Percentiles rank a stretch among this genome's conserved stretches.
phyloP scores from a whole-genome alignment of 2,797 vertebrate genomes.

The Bradypus variegatus region DNA sequence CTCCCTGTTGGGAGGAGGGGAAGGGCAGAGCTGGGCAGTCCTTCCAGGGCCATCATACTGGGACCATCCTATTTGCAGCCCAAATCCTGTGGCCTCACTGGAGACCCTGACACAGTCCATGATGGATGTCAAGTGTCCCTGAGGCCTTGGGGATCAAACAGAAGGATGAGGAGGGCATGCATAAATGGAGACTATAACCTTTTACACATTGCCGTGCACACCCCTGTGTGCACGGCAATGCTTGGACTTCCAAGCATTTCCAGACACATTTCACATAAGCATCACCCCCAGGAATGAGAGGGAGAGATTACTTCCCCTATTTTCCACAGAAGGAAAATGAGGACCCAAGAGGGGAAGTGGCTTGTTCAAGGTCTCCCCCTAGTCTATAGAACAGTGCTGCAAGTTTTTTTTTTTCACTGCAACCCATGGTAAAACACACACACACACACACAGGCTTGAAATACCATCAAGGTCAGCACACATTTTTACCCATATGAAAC shows the following conservation, averaged over 20 bases:
- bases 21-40: neutral
- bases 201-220: no score
- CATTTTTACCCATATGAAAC: neutral
- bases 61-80: neutral
- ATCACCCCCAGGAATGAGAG: neutral
- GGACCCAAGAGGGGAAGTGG: neutral
- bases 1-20: neutral
- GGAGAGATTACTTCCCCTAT: neutral
- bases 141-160: neutral
- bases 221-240: neutral
- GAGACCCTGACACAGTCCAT: no score
- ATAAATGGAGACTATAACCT: neutral
- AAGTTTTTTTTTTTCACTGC: neutral
- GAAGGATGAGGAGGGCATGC: neutral
- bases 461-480: no score
- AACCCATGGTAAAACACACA: neutral
- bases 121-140: no score
- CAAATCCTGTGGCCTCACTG: no score
- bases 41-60: neutral
- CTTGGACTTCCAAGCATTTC: neutral
- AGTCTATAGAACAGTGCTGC: neutral
- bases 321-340: constrained; percentile 22
- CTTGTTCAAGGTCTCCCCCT: neutral
- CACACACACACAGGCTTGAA: neutral
- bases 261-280: neutral